phyloP scores from a whole-genome alignment of 2,888 invertebrate species.

The Andrena dorsata region DNA sequence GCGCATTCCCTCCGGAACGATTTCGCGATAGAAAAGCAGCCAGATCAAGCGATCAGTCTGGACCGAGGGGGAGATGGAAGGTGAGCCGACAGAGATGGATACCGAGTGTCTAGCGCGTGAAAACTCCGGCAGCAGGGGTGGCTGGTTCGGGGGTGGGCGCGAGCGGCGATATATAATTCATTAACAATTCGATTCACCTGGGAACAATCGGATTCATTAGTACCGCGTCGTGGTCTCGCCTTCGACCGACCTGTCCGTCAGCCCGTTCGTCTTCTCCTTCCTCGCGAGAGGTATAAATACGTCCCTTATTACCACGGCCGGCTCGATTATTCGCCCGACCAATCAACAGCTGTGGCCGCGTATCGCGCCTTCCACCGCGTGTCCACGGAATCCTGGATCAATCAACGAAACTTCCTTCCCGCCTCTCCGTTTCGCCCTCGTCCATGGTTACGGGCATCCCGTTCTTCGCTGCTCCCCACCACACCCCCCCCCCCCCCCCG shows the following conservation, averaged over 20 bases:
- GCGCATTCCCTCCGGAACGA: conserved; percentile 68
- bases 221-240: conserved; percentile 67
- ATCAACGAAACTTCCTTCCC: conserved; percentile 53
- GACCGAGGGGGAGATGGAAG: conserved; percentile 56
- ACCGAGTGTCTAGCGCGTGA: conserved; percentile 47
- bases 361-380: conserved; percentile 50
- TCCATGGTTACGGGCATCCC: conserved; percentile 27
- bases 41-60: conserved; percentile 46
- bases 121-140: conserved; percentile 40
- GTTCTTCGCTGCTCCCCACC: conserved; percentile 27
- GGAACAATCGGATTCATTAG: conserved; percentile 83
- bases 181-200: conserved; percentile 83
- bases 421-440: conserved; percentile 20
- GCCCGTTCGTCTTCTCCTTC: conserved; percentile 63
- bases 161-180: conserved; percentile 81
- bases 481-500: too few species aligned
- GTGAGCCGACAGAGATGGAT: conserved; percentile 68
- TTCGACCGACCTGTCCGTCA: conserved; percentile 66
- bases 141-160: conserved; percentile 45
- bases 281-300: conserved; percentile 73
- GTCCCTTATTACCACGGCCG: conserved; percentile 73
- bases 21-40: conserved; percentile 60
- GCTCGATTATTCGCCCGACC: conserved; percentile 74
- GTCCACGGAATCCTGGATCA: conserved; percentile 70
- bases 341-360: conserved; percentile 68